Evolutionary conservation across 2,888 invertebrate species (phyloP).

Genomic region (Drosophila nigricruria): DNA sequence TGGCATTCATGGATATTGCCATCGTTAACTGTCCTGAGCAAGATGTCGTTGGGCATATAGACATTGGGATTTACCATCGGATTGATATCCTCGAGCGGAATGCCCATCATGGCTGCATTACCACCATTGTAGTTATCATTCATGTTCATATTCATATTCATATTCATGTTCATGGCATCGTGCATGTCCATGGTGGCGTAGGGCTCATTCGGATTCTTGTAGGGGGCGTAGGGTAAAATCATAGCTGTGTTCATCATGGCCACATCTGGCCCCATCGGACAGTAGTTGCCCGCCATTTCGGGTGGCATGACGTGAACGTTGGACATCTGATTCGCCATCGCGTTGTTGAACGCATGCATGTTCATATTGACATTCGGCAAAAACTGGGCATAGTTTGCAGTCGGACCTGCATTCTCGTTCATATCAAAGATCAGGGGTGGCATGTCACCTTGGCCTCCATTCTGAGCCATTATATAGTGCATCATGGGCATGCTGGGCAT

Average conservation of each 20-base stretch:
- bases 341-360: slow-evolving; percentile 1
- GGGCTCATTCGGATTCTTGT: background rate
- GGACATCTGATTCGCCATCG: background rate
- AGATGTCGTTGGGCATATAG: background rate
- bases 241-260: slow-evolving; percentile 4
- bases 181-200: slow-evolving; percentile 1
- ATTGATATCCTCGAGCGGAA: background rate
- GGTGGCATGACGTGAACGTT: background rate
- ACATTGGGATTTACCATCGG: background rate
- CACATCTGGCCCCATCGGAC: slow-evolving; percentile 1
- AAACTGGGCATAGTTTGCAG: background rate
- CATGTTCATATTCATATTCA: background rate
- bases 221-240: background rate
- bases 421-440: slow-evolving; percentile 14
- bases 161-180: background rate
- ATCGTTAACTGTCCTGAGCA: background rate
- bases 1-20: background rate
- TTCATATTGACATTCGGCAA: slow-evolving; percentile 33
- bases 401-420: slow-evolving; percentile 1
- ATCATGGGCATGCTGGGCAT: slow-evolving; percentile 40
- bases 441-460: background rate
- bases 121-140: background rate
- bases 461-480: slow-evolving; percentile 1
- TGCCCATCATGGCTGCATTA: background rate
- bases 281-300: background rate